phyloP scores from a whole-genome alignment of 1,140 invertebrate species.

The Platorchestia sp. region DNA sequence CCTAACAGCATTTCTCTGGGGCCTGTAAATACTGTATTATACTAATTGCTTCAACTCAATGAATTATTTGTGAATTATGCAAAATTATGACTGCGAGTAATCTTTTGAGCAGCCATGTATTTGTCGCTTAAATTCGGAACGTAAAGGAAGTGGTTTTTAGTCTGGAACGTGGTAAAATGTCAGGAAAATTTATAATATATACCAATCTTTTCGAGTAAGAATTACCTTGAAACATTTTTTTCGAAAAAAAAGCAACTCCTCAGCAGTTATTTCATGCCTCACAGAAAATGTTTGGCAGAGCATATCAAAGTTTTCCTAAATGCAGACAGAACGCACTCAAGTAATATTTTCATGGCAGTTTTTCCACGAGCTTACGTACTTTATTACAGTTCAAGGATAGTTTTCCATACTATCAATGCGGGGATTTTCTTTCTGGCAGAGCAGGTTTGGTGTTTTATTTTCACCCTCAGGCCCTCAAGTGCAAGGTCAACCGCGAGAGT shows the following conservation, averaged over 20 bases:
- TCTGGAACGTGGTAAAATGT: too few relatives aligned
- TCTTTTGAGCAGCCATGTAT: too few relatives aligned
- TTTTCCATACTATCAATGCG: background rate
- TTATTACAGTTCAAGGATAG: background rate
- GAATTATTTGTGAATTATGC: too few relatives aligned
- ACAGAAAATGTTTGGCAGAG: background rate
- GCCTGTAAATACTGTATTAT: too few relatives aligned
- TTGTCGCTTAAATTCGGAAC: too few relatives aligned
- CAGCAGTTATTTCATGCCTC: background rate
- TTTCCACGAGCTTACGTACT: background rate
- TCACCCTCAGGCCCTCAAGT: background rate
- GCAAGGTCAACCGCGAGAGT: background rate
- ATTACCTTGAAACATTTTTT: background rate
- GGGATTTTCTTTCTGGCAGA: background rate
- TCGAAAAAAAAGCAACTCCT: background rate
- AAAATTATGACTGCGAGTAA: too few relatives aligned
- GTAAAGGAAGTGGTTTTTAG: too few relatives aligned
- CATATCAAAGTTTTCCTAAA: background rate
- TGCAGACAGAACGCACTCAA: background rate
- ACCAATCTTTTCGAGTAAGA: background rate
- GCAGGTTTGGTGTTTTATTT: background rate
- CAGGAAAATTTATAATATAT: too few relatives aligned
- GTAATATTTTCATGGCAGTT: background rate
- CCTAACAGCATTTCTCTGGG: too few relatives aligned
- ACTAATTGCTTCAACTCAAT: too few relatives aligned